These are phyloP conservation scores for Hypsibius dujardini DNA, from an alignment of 1,140 invertebrate genomes.

Conservation along the genomic window DNA sequence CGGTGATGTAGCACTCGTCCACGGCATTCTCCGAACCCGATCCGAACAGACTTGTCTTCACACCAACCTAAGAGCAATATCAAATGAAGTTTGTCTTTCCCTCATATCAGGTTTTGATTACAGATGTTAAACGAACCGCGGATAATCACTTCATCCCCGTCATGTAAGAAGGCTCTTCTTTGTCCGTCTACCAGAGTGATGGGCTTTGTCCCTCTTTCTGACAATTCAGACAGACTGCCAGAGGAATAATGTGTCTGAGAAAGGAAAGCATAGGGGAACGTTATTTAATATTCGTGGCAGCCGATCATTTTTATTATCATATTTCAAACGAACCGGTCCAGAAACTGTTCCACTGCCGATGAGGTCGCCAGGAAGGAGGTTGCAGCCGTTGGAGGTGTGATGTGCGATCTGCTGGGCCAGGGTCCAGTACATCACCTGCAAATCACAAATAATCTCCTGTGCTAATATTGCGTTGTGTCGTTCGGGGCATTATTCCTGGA, in stretches of 20 bases:
- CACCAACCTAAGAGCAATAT: too few species aligned
- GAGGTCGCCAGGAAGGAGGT: not conserved
- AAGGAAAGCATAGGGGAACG: not conserved
- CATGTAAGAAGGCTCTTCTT: not conserved
- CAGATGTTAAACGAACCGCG: too few species aligned
- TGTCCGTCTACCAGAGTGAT: not conserved
- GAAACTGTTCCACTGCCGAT: constrained; percentile 5
- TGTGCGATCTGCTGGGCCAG: not conserved
- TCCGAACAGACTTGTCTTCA: too few species aligned
- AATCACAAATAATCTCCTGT: not conserved
- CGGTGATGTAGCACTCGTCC: too few species aligned
- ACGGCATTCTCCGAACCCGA: too few species aligned
- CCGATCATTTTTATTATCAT: not conserved
- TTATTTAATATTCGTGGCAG: not conserved
- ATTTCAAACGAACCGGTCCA: constrained; percentile 5
- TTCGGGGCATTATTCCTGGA: too few species aligned
- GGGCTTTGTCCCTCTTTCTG: not conserved
- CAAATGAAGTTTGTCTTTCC: too few species aligned
- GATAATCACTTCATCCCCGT: not conserved
- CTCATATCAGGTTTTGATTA: too few species aligned
- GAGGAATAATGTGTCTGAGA: not conserved
- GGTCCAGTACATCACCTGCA: not conserved
- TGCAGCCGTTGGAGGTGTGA: not conserved
- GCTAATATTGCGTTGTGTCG: not conserved
- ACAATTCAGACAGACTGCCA: not conserved